Percentiles rank a stretch among this genome's conserved stretches.
Evolutionary conservation across 2,888 invertebrate species (phyloP).

Genomic region (Aphidoletes aphidimyza): DNA sequence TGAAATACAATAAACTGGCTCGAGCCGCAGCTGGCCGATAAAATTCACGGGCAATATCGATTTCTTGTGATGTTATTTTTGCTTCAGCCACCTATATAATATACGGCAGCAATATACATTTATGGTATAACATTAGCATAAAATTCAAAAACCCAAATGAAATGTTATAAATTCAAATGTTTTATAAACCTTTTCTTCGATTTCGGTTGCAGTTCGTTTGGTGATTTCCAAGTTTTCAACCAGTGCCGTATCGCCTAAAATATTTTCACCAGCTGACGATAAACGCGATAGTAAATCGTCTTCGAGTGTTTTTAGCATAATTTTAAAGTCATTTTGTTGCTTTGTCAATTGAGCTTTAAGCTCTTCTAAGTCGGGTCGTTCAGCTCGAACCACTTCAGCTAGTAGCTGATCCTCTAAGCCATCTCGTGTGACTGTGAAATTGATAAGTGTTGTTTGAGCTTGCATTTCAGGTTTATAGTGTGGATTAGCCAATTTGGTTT

Average conservation of each 20-base stretch:
- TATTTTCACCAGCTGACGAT: constrained; percentile 92
- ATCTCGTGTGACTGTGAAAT: constrained; percentile 96
- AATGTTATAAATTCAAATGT: background rate
- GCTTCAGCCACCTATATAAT: constrained; percentile 83
- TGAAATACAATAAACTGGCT: constrained; percentile 93
- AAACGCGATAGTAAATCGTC: constrained; percentile 90
- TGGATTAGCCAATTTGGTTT: constrained; percentile 96
- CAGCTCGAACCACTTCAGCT: constrained; percentile 96
- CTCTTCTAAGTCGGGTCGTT: constrained; percentile 94
- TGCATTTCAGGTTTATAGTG: constrained; percentile 99
- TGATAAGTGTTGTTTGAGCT: constrained; percentile 95
- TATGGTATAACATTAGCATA: too few relatives aligned
- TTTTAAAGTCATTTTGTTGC: constrained; percentile 97
- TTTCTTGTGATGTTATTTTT: constrained; percentile 89
- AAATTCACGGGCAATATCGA: constrained; percentile 92
- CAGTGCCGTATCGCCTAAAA: constrained; percentile 91
- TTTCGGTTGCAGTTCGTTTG: constrained; percentile 94
- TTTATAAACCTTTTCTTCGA: constrained; percentile 81
- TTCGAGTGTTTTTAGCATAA: constrained; percentile 90
- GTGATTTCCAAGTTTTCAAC: constrained; percentile 97
- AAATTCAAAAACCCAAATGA: too few relatives aligned
- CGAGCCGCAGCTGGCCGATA: constrained; percentile 83
- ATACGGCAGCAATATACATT: too few relatives aligned
- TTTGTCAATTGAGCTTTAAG: constrained; percentile 93
- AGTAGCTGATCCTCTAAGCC: constrained; percentile 92